phyloP scores from a whole-genome alignment of 2,888 invertebrate genomes.

The Cerastis rubricosa region DNA sequence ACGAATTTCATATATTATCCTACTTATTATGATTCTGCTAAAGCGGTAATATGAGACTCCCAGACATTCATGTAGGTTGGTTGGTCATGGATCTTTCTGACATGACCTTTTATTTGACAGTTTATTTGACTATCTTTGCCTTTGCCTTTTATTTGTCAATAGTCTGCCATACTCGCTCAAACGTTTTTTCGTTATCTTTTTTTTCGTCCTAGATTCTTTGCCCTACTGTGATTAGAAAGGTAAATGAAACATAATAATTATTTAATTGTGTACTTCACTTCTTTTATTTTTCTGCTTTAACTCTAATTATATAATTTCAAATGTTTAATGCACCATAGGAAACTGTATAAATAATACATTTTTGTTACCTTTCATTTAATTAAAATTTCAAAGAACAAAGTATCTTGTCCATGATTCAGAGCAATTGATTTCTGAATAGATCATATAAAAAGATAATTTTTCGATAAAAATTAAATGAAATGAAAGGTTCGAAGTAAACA shows the following conservation, averaged over 20 bases:
- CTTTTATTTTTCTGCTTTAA: slow-evolving; percentile 70
- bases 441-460: not conserved
- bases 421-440: slow-evolving; percentile 2
- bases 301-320: slow-evolving; percentile 67
- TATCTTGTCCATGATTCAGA: not conserved
- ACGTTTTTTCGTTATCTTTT: no score
- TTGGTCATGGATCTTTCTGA: not conserved
- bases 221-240: not conserved
- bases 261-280: slow-evolving; percentile 71
- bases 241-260: slow-evolving; percentile 66
- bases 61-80: not conserved
- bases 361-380: slow-evolving; percentile 26
- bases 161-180: not conserved
- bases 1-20: no score
- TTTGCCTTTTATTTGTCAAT: not conserved
- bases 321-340: slow-evolving; percentile 66
- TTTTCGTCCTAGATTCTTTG: not conserved
- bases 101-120: not conserved
- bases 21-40: no score
- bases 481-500: slow-evolving; percentile 32
- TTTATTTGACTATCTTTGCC: not conserved
- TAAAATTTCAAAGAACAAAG: not conserved
- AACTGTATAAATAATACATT: slow-evolving; percentile 33
- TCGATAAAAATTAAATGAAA: slow-evolving; percentile 24
- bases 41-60: no score